These are phyloP conservation scores for Crematogaster levior DNA, from an alignment of 2,888 invertebrate species.

Conservation along the genomic window DNA sequence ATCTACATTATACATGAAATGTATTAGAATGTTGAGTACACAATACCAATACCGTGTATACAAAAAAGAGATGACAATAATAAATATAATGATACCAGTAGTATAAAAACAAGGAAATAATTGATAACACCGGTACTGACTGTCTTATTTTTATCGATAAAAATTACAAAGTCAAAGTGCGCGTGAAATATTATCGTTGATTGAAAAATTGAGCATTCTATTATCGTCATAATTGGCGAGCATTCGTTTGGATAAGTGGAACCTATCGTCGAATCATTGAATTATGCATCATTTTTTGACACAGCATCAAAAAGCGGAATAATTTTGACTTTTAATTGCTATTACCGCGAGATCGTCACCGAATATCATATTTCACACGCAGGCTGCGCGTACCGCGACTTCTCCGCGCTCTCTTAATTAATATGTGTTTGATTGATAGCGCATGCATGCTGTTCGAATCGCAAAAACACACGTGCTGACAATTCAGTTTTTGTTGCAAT, in stretches of 20 bases:
- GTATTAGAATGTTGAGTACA: neutral
- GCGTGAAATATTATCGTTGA: neutral
- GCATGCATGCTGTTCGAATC: neutral
- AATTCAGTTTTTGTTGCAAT: conserved; percentile 24
- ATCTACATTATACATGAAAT: neutral
- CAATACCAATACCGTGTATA: too few species aligned
- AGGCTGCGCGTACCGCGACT: neutral
- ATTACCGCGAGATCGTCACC: neutral
- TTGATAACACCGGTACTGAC: too few species aligned
- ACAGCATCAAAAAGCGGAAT: neutral
- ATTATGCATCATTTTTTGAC: conserved; percentile 14
- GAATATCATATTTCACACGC: conserved; percentile 19
- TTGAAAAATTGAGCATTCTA: conserved; percentile 31
- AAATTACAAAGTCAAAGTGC: neutral
- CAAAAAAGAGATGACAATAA: neutral
- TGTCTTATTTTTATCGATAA: neutral
- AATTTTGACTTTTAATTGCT: conserved; percentile 15
- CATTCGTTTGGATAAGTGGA: neutral
- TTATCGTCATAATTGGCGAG: conserved; percentile 3
- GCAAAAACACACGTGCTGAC: conserved; percentile 9
- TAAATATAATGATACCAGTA: neutral
- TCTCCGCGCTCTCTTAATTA: conserved; percentile 30
- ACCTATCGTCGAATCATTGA: neutral
- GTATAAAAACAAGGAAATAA: neutral
- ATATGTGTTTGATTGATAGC: conserved; percentile 13